Percentiles rank a stretch among this genome's conserved stretches.
These are phyloP conservation scores for Pogonocherus hispidulus DNA, from an alignment of 2,888 invertebrate species.

Conservation along the genomic window DNA sequence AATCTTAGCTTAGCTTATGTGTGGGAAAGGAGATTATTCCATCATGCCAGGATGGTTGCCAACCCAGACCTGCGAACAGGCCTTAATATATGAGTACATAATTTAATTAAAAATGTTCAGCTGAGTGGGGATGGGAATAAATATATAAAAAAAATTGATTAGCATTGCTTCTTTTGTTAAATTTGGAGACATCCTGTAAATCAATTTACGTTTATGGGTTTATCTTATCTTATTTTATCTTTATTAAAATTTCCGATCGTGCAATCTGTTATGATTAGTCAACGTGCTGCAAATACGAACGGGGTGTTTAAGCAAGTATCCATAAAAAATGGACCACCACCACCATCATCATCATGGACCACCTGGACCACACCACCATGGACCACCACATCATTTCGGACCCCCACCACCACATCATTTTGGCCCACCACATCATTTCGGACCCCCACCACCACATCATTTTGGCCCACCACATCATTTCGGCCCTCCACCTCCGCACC, in stretches of 20 bases:
- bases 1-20: too few relatives aligned
- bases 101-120: too few relatives aligned
- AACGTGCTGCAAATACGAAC: too few relatives aligned
- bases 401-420: not conserved
- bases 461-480: conserved; percentile 10
- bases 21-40: too few relatives aligned
- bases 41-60: too few relatives aligned
- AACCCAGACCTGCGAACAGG: too few relatives aligned
- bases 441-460: not conserved
- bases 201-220: not conserved
- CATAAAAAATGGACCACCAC: not conserved
- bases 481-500: not conserved
- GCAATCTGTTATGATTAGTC: not conserved
- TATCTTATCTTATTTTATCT: conserved; percentile 2
- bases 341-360: conserved; percentile 12
- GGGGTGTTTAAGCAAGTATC: not conserved
- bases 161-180: too few relatives aligned
- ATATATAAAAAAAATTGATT: too few relatives aligned
- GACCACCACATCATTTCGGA: not conserved
- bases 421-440: not conserved
- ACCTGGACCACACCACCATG: not conserved
- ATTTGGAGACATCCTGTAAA: not conserved
- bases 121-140: too few relatives aligned
- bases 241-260: not conserved
- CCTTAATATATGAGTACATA: too few relatives aligned